Evolutionary conservation across 2,113 vertebrate genomes (phyloP).

Genomic region (Perca flavescens): DNA sequence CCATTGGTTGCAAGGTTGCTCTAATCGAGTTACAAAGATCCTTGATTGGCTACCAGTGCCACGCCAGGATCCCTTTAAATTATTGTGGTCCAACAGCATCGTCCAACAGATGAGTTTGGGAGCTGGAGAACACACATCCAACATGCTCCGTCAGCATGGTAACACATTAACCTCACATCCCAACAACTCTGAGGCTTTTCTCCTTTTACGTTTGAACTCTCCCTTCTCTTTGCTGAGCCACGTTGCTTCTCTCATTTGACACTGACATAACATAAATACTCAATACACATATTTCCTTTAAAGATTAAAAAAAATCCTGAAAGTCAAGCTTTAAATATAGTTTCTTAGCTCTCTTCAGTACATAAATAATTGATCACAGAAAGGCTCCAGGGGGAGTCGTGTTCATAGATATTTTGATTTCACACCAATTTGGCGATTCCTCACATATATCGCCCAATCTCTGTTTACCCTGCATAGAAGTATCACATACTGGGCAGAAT

Average conservation of each 20-base stretch:
- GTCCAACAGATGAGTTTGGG: constrained; percentile 45
- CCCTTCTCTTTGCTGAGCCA: constrained; percentile 29
- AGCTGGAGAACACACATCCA: constrained; percentile 19
- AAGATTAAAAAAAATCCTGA: constrained; percentile 48
- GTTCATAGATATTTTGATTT: constrained; percentile 75
- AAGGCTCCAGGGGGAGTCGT: constrained; percentile 50
- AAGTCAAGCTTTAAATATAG: constrained; percentile 73
- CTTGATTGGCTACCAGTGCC: constrained; percentile 63
- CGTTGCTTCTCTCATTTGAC: constrained; percentile 44
- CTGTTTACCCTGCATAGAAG: constrained; percentile 73
- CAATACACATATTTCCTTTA: constrained; percentile 65
- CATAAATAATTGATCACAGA: constrained; percentile 80
- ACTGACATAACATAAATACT: constrained; percentile 66
- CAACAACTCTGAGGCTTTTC: constrained; percentile 50
- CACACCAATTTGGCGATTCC: constrained; percentile 61
- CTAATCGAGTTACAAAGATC: constrained; percentile 57
- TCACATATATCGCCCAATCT: constrained; percentile 60
- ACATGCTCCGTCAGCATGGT: constrained; percentile 71
- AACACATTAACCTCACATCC: constrained; percentile 69
- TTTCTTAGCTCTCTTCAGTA: constrained; percentile 69
- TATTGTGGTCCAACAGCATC: constrained; percentile 32
- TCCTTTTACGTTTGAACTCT: constrained; percentile 54
- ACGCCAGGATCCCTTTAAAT: constrained; percentile 45
- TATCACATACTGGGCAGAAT: constrained; percentile 61
- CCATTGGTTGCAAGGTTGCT: constrained; percentile 64